Conservation (phyloP, 2,113 vertebrate species). For the Rhynchopsitta pachyrhyncha region DNA sequence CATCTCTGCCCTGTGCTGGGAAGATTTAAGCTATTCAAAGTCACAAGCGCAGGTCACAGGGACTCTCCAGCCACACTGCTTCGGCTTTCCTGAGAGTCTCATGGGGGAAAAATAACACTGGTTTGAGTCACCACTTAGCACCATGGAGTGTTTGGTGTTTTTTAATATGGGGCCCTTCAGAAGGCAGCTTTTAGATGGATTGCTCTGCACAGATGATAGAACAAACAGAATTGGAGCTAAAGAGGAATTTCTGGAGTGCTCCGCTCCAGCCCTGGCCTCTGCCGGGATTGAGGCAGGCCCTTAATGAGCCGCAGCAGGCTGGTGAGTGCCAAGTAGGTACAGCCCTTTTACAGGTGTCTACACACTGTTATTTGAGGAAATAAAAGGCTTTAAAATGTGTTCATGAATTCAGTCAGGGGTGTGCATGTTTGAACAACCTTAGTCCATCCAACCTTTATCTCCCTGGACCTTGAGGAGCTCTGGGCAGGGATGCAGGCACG, state of each 20-base stretch:
- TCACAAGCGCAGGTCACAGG: not conserved
- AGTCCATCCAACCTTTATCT: not conserved
- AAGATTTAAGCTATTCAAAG: not conserved
- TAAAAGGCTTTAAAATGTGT: constrained; percentile 1
- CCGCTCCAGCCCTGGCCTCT: not conserved
- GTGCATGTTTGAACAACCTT: not conserved
- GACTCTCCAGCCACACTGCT: not conserved
- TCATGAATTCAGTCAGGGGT: not conserved
- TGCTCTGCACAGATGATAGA: constrained; percentile 32
- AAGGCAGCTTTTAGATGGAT: not conserved
- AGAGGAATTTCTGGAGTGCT: constrained; percentile 55
- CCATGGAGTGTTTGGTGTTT: constrained; percentile 3
- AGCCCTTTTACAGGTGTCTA: constrained; percentile 16
- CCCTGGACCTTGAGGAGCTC: not conserved
- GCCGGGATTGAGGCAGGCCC: not conserved
- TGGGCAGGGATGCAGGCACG: not conserved
- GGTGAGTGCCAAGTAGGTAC: constrained; percentile 27
- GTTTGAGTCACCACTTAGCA: not conserved
- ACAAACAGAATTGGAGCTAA: constrained; percentile 32
- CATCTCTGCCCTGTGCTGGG: not conserved
- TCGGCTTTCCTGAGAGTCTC: not conserved
- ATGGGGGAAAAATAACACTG: not conserved
- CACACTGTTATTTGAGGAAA: constrained; percentile 1
- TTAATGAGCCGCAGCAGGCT: not conserved
- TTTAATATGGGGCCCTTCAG: constrained; percentile 1